Base-by-base conservation (phyloP, 2,888 invertebrate genomes). In the Octonoba sinensis region DNA sequence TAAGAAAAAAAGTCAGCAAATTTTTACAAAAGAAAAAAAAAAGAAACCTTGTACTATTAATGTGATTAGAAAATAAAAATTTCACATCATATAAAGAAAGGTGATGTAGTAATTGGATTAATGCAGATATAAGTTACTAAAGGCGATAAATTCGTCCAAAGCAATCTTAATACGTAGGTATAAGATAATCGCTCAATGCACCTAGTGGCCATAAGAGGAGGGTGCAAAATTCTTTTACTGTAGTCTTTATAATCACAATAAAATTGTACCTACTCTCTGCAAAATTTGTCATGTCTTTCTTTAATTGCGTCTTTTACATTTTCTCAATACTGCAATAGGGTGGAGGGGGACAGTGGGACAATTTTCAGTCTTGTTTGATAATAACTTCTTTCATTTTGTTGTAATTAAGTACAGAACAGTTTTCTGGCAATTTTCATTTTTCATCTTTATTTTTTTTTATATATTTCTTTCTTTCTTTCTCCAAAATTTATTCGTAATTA, bases 221-320 rank as follows among this genome's bases (percentile, higher is more conserved):
- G 81, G 82, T 82, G 82, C 82, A 76, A 76, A 71, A 76, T 82
- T 82, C 82, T 82, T 76, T 72, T 82, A 82, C 67, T 82, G 72
- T 82, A 82, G 82, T 66, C 70, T 82, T 82, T 82, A 59, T 82
- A 82, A 75, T 73, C 66, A 75, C 82, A 82, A 82, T 73, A 82
- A 82, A 79, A 79, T 67, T 66, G 73, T 79, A 79, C 72, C 79
- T 79, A 79, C 66, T 79, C 72, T 73, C 79, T 79, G 79, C 79
- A 73, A 44, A 67, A 44, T 67, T 3, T 15, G 6, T 36, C 60
- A 36, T 36, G 36, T 60, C 60, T 60, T 60, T 60, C 22, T 60
- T 60, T 60, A 2, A 60, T 27, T 27, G 15, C 13, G 20, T 22
- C 8, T 12, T n/a, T 57, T 20, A 22, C 1, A 6, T 54, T 54